Percentiles rank a stretch among this genome's conserved stretches.
phyloP scores from a whole-genome alignment of 1,140 invertebrate genomes.

The Araneus ventricosus region DNA sequence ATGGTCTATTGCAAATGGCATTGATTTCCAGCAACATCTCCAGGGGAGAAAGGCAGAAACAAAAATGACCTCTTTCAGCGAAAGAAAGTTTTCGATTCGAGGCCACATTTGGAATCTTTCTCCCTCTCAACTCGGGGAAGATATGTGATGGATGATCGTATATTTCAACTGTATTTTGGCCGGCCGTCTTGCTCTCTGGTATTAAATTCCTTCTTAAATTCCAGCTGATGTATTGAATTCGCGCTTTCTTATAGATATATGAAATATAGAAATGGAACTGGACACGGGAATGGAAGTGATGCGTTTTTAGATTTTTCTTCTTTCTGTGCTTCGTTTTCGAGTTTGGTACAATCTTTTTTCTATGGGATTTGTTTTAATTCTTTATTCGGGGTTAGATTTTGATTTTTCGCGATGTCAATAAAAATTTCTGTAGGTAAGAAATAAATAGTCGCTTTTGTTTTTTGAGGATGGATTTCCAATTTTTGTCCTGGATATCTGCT shows the following conservation, averaged over 20 bases:
- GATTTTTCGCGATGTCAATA: neutral
- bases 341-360: neutral
- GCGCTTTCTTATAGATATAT: neutral
- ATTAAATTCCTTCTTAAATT: slow-evolving; percentile 70
- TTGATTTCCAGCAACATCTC: slow-evolving; percentile 56
- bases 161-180: slow-evolving; percentile 56
- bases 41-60: neutral
- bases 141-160: slow-evolving; percentile 61
- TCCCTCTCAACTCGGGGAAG: neutral
- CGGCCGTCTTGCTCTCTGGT: slow-evolving; percentile 46
- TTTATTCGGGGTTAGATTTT: neutral
- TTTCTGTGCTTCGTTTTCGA: neutral
- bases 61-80: slow-evolving; percentile 51
- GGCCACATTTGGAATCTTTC: slow-evolving; percentile 22
- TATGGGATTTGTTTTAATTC: neutral
- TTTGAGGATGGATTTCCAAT: too few species aligned
- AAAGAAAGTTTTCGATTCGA: slow-evolving; percentile 54
- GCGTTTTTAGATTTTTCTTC: neutral
- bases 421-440: neutral
- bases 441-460: too few species aligned
- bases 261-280: slow-evolving; percentile 42
- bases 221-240: slow-evolving; percentile 51
- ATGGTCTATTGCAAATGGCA: slow-evolving; percentile 30
- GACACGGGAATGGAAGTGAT: neutral
- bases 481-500: too few species aligned